Base-by-base conservation (phyloP, 2,113 vertebrate species). In the Prietella phreatophila region DNA sequence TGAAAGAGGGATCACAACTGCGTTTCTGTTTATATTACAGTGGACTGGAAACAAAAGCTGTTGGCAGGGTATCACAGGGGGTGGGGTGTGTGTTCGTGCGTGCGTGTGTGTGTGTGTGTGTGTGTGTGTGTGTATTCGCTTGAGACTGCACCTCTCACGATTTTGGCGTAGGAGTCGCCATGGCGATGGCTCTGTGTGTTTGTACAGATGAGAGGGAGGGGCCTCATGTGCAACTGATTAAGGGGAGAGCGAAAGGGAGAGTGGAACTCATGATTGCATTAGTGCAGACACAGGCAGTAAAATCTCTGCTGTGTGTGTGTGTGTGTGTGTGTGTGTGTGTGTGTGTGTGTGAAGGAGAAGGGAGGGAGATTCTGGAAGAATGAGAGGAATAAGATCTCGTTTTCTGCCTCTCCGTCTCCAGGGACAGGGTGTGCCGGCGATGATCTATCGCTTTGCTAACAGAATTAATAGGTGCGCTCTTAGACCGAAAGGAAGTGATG, bases 201-300 rank as follows among this genome's bases (percentile, higher is more conserved):
- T 89, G 79, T 79, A 47, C 61, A 83, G 85, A 89, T 87, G 61
- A 87, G 53, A 85, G 82, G 63, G 58, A 50, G 33, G 58, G 36
- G n/a, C 27, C 56, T 85, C 79, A 83, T 85, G 83, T 50, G 83
- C 60, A 76, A 85, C 78, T 87, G 89, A 89, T 87, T 86, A 80
- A 33, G 42, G 53, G 67, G 55, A 19, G 39, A 6, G 36, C 30
- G 78, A 36, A 73, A 75, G 30, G 69, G 36, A 47, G 65, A 82
- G 36, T 33, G 36, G 53, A 82, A 82, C 61, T 47, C 39, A 65
- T 50, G 58, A 84, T 65, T 50, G 15, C 84, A 78, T 76, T 56
- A 71, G 42, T 58, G 67, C 67, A 58, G 50, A 85, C 50, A 42
- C 27, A 4, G 69, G 82, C 82, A n/a, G 73, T 56, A 39, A 75